phyloP scores from a whole-genome alignment of 2,113 vertebrate species.

The Centropristis striata region DNA sequence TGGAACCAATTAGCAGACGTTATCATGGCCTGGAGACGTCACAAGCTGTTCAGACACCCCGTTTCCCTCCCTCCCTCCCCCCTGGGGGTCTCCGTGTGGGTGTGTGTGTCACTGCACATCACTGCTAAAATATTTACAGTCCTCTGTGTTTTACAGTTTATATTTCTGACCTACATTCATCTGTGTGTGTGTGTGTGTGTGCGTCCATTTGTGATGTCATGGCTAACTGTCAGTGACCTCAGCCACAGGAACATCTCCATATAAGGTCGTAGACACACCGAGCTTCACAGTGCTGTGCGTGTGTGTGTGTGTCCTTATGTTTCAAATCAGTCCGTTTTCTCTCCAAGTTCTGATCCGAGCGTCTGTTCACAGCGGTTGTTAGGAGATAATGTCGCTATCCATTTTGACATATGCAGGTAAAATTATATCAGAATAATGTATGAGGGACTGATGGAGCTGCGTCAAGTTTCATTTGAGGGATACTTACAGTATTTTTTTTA shows the following conservation, averaged over 20 bases:
- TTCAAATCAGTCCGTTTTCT: slow-evolving; percentile 38
- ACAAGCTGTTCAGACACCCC: slow-evolving; percentile 76
- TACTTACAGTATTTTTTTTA: too few species aligned
- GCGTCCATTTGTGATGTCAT: slow-evolving; percentile 41
- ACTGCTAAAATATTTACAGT: slow-evolving; percentile 75
- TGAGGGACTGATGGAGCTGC: too few species aligned
- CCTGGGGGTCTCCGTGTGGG: slow-evolving; percentile 41
- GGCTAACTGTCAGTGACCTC: slow-evolving; percentile 59
- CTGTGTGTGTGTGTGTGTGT: slow-evolving; percentile 16
- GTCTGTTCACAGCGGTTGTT: neutral
- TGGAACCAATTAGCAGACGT: slow-evolving; percentile 80
- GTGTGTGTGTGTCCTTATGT: slow-evolving; percentile 17
- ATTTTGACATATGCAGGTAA: too few species aligned
- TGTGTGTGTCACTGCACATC: slow-evolving; percentile 63
- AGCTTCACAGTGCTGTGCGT: slow-evolving; percentile 13
- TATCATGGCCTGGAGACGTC: slow-evolving; percentile 81
- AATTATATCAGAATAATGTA: too few species aligned
- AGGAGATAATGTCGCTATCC: too few species aligned
- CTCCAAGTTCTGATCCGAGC: neutral
- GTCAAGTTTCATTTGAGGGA: too few species aligned
- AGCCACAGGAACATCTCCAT: slow-evolving; percentile 67
- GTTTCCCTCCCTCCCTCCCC: slow-evolving; percentile 5
- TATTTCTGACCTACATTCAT: slow-evolving; percentile 77
- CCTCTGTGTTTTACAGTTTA: slow-evolving; percentile 68
- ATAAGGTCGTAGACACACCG: slow-evolving; percentile 46